phyloP scores from a whole-genome alignment of 2,113 vertebrate genomes.

The Coptodon bakossiorum region DNA sequence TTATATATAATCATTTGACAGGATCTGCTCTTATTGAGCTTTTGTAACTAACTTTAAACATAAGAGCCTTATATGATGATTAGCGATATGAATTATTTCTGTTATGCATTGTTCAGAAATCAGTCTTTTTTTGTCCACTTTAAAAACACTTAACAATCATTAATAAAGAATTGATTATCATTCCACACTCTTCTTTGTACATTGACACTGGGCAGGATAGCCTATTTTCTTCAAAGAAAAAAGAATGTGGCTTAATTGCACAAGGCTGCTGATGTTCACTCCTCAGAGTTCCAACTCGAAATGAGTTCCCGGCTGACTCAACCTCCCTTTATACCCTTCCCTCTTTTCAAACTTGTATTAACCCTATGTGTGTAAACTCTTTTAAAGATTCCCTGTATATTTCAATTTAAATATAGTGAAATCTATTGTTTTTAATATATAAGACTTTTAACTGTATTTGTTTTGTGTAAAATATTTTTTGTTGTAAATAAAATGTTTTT shows the following conservation, averaged over 20 bases:
- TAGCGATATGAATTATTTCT: neutral
- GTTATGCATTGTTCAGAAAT: neutral
- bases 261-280: neutral
- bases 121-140: neutral
- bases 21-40: neutral
- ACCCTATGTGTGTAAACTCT: neutral
- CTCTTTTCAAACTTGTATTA: neutral
- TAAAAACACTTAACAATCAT: neutral
- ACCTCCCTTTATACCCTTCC: neutral
- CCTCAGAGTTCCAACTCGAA: neutral
- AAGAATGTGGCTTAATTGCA: neutral
- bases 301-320: fast-evolving
- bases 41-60: neutral
- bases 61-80: neutral
- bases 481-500: neutral
- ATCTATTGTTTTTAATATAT: neutral
- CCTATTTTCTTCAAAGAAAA: neutral
- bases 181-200: neutral
- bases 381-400: neutral
- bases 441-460: neutral
- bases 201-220: neutral
- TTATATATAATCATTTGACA: neutral
- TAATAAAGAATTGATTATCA: neutral
- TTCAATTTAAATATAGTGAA: neutral
- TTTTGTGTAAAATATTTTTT: neutral